Percentiles rank a stretch among this genome's conserved stretches.
Conservation (phyloP, 2,113 vertebrate genomes). For the Mesoclemmys tuberculata region DNA sequence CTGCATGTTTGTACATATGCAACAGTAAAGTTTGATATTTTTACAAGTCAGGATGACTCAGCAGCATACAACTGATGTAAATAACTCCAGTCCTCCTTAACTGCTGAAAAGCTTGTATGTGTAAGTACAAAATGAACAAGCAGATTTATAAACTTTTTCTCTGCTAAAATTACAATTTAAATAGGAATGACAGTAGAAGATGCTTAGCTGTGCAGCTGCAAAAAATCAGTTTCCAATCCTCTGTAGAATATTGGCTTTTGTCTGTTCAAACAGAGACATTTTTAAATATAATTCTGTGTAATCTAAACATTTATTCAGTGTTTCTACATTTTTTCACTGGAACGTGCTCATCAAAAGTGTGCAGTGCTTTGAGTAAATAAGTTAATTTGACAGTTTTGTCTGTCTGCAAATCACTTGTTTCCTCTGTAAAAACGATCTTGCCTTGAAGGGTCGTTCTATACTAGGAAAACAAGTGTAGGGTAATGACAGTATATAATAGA, state of each 20-base stretch:
- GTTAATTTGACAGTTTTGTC: conserved; percentile 9
- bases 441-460: neutral
- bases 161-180: neutral
- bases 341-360: neutral
- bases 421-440: neutral
- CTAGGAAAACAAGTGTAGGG: neutral
- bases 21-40: neutral
- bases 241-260: neutral
- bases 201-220: neutral
- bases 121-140: neutral
- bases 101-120: neutral
- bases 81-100: neutral
- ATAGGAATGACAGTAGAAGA: neutral
- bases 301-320: neutral
- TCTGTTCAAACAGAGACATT: neutral
- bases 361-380: neutral
- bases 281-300: neutral
- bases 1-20: neutral
- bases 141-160: neutral
- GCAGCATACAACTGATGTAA: neutral
- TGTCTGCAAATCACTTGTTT: neutral
- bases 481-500: neutral
- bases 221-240: neutral
- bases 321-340: neutral
- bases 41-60: conserved; percentile 59